phyloP scores from a whole-genome alignment of 2,797 vertebrate species.

The Acipenser oxyrinchus region DNA sequence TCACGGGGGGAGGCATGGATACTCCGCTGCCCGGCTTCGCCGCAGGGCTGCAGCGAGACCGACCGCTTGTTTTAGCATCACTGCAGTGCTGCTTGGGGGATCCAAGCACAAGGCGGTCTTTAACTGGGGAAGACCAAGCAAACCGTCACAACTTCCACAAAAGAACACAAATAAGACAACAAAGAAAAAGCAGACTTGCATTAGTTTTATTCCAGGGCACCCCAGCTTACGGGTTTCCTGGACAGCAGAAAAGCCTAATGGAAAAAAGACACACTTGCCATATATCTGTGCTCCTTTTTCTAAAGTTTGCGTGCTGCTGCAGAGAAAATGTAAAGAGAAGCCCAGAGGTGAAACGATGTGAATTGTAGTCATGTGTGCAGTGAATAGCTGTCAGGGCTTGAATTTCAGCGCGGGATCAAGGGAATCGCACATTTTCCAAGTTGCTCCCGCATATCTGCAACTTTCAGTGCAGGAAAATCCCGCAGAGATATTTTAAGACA shows the following conservation, averaged over 20 bases:
- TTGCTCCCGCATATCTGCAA: no score
- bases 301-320: not conserved
- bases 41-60: not conserved
- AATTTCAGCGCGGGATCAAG: no score
- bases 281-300: no score
- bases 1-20: constrained; percentile 33
- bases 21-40: not conserved
- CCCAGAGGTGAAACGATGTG: constrained; percentile 1
- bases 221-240: no score
- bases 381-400: not conserved
- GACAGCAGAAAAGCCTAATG: no score
- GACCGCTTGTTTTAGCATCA: constrained; percentile 8
- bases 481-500: no score
- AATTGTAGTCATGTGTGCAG: not conserved
- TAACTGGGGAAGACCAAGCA: constrained; percentile 28
- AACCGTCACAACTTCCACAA: not conserved
- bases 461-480: no score
- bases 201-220: no score
- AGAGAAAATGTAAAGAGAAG: constrained; percentile 8
- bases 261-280: not conserved
- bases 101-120: constrained; percentile 35
- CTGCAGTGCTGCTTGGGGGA: constrained; percentile 11
- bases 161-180: not conserved
- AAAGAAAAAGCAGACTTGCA: no score
- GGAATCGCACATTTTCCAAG: no score